A percentile compares a stretch with the other conserved stretches of the same genome.
Conservation (phyloP, 1,140 invertebrate genomes). For the Palaemon carinicauda region DNA sequence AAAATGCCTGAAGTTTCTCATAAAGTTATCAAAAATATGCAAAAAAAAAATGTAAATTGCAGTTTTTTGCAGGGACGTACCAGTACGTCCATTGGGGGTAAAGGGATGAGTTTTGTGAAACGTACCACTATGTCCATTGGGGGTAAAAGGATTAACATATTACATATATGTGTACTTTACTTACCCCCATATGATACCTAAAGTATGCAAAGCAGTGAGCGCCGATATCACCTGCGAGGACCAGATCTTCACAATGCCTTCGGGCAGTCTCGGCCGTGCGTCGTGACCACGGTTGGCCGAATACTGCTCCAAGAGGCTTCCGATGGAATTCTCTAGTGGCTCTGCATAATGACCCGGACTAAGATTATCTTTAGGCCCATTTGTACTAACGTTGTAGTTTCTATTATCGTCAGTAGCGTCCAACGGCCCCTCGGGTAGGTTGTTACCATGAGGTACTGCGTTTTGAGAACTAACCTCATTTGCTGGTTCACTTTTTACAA, state of each 20-base stretch:
- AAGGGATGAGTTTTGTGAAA: no score
- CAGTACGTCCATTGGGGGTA: no score
- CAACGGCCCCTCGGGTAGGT: background rate
- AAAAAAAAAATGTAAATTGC: no score
- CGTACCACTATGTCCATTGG: no score
- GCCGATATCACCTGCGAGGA: conserved; percentile 48
- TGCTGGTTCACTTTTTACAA: background rate
- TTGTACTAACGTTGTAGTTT: background rate
- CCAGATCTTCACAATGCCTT: conserved; percentile 58
- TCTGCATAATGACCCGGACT: background rate
- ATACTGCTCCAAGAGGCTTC: conserved; percentile 41
- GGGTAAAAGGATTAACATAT: no score
- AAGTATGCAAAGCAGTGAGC: conserved; percentile 41
- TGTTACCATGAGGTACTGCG: background rate
- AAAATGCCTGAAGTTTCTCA: no score
- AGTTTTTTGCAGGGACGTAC: no score
- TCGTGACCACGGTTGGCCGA: conserved; percentile 31
- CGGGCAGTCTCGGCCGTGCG: conserved; percentile 29
- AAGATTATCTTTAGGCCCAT: background rate
- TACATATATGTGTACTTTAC: no score
- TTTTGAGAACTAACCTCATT: background rate
- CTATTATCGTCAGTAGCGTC: background rate
- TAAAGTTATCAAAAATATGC: no score
- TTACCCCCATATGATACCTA: conserved; percentile 58
- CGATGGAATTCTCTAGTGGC: conserved; percentile 14